Evolutionary conservation across 2,113 vertebrate genomes (phyloP).

Genomic region (Chaetodon auriga): DNA sequence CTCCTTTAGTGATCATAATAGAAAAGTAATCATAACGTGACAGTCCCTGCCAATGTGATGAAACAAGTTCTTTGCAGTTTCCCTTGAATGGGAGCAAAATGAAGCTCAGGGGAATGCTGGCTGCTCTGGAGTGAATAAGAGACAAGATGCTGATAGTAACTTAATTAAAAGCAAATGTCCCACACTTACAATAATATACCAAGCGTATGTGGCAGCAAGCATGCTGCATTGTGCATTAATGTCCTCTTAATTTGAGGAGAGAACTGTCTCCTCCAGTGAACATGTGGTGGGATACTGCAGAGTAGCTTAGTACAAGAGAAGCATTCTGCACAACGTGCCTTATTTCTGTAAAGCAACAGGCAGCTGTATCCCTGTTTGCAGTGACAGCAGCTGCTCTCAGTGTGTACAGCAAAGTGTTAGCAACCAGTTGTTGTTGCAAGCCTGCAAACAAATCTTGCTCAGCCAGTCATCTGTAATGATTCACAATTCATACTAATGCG

Average conservation of each 20-base stretch:
- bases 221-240: background rate
- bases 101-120: background rate
- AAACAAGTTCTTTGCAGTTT: background rate
- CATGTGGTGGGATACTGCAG: background rate
- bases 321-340: background rate
- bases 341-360: background rate
- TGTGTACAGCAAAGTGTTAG: background rate
- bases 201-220: background rate
- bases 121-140: background rate
- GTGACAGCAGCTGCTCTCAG: background rate
- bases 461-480: background rate
- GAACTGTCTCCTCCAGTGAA: background rate
- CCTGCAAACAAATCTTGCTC: background rate
- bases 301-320: background rate
- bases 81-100: background rate
- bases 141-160: background rate
- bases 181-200: background rate
- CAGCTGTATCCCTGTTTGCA: background rate
- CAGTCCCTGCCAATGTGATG: too few relatives aligned
- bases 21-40: background rate
- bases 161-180: background rate
- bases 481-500: background rate
- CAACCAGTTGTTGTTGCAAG: background rate
- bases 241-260: background rate
- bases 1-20: background rate